Conservation (phyloP, 2,888 invertebrate genomes). For the Resseliella maxima region DNA sequence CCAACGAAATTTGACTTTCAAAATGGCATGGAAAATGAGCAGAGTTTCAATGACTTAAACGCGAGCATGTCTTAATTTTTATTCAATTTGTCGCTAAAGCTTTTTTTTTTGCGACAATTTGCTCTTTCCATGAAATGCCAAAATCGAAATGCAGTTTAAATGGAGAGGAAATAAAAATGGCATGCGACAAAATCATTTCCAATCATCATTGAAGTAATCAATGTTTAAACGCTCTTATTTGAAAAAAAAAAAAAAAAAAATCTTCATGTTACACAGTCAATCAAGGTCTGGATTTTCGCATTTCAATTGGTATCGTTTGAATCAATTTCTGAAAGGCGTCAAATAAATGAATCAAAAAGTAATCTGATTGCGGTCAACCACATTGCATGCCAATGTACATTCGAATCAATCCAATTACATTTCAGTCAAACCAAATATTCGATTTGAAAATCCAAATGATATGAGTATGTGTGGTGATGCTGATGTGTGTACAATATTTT, state of each 20-base stretch:
- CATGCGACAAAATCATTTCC: neutral
- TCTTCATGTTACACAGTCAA: too few relatives aligned
- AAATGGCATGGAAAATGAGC: neutral
- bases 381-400: neutral
- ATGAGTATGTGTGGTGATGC: neutral
- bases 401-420: slow-evolving; percentile 18
- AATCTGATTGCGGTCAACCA: neutral
- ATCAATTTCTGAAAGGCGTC: neutral
- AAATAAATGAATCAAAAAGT: neutral
- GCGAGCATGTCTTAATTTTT: neutral
- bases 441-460: neutral
- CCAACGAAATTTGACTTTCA: neutral
- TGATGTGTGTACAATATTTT: neutral
- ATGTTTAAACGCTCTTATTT: neutral
- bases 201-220: neutral
- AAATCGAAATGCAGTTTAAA: neutral
- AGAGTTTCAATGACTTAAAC: neutral
- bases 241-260: too few relatives aligned
- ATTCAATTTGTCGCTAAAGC: slow-evolving; percentile 5
- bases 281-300: too few relatives aligned
- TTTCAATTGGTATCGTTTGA: neutral
- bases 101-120: slow-evolving; percentile 18
- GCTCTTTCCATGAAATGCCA: neutral
- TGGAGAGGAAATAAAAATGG: neutral
- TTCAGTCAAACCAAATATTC: neutral